Base-by-base conservation (phyloP, 2,113 vertebrate genomes). In the Sebastes fasciatus region DNA sequence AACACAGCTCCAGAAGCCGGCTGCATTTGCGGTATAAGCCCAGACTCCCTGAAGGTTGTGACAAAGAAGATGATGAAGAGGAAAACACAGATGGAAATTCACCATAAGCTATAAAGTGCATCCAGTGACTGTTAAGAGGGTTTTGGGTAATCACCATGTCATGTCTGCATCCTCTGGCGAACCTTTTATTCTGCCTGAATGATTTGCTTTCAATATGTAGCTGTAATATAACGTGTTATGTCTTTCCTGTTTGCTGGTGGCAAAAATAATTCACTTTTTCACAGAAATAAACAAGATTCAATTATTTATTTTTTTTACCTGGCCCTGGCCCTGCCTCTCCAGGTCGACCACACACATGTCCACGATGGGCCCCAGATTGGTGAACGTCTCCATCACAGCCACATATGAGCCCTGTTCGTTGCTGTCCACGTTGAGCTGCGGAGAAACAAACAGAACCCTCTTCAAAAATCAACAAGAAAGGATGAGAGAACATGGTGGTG, bases 311-410 rank as follows among this genome's bases (percentile, higher is more conserved):
- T 3, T 4, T n/a, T 51, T 93, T 94, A 99, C 98, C 98, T 99
- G 98, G 1, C 98, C 98, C 86, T 99, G 98, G 2, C 98, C 98
- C 79, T 99, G 98, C 48, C 98, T 95, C 89, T 99, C 98, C 91
- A 99, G 95, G 89, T 99, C 98, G 11, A 99, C 98, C 68, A 99
- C 98, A 2, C 98, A 99, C 98, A 99, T 99, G 90, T 99, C 98
- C 74, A 99, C 98, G 2, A 99, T 99, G 70, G 98, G 98, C 1
- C 98, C 98, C 0, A 99, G 94, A 87, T 99, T 99, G 82, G 98
- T 99, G 85, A 99, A 99, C 4, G 98, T 99, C 93, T 99, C 98
- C 98, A 99, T 99, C 21, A 98, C 97, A 1, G 96, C 97, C 12
- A 99, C 98, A 0, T 97, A 99, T 2, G 98, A 99, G 49, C 98